These are phyloP conservation scores for Dendrocopos noguchii DNA, from an alignment of 2,113 vertebrate genomes.

Conservation along the genomic window DNA sequence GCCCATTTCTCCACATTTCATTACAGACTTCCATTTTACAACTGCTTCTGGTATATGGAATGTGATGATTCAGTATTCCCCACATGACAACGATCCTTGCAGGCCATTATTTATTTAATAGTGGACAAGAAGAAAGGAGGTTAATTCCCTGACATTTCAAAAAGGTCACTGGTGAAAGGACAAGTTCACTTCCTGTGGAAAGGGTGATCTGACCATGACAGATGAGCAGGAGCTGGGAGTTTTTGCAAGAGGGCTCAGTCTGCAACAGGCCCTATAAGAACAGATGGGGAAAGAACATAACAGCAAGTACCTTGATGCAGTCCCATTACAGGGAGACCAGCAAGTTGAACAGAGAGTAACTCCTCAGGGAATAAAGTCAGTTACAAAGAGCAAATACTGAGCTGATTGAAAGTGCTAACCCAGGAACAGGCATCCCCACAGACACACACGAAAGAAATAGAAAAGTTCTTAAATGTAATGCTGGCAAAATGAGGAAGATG, in stretches of 20 bases:
- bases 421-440: neutral
- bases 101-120: constrained; percentile 26
- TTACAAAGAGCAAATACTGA: neutral
- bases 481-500: neutral
- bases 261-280: neutral
- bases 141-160: constrained; percentile 54
- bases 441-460: neutral
- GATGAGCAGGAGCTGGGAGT: neutral
- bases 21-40: constrained; percentile 19
- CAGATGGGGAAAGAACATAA: constrained; percentile 5
- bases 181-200: constrained; percentile 45
- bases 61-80: constrained; percentile 64
- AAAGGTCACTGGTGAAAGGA: constrained; percentile 52
- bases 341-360: neutral
- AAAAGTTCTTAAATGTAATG: neutral
- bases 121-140: constrained; percentile 33
- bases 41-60: constrained; percentile 36
- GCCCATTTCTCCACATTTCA: neutral
- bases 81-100: neutral
- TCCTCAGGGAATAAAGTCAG: neutral
- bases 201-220: neutral
- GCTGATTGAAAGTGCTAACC: neutral
- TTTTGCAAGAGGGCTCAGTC: neutral
- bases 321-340: neutral
- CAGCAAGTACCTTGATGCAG: neutral